phyloP scores from a whole-genome alignment of 2,888 invertebrate genomes.

The Eupeodes latifasciatus region DNA sequence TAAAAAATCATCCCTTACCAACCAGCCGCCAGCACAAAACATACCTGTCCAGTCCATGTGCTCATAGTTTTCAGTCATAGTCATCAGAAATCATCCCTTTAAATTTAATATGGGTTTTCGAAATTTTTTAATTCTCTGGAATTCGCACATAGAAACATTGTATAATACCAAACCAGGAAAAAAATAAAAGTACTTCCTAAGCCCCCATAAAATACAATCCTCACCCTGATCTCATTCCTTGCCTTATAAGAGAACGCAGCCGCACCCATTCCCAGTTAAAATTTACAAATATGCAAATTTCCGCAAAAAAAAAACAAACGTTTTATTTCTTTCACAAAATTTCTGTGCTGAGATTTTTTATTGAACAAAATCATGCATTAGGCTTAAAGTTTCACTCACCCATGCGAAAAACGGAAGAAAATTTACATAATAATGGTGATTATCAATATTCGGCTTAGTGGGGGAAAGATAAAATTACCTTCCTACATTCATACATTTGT shows the following conservation, averaged over 20 bases:
- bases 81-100: neutral
- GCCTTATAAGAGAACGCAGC: neutral
- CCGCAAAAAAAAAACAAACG: neutral
- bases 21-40: neutral
- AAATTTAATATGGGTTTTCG: too few species aligned
- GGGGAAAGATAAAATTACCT: conserved; percentile 29
- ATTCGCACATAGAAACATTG: neutral
- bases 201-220: neutral
- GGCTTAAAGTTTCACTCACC: conserved; percentile 26
- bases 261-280: neutral
- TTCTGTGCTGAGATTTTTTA: neutral
- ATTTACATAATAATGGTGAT: conserved; percentile 60
- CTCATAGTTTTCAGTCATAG: neutral
- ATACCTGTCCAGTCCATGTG: neutral
- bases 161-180: neutral
- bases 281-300: conserved; percentile 24
- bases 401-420: conserved; percentile 40
- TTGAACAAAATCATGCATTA: neutral
- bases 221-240: conserved; percentile 6
- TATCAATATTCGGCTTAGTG: conserved; percentile 40
- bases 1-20: neutral
- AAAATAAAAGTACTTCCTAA: neutral
- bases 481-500: too few species aligned
- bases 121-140: neutral
- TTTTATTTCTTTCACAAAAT: neutral